Evolutionary conservation across 2,797 vertebrate genomes (phyloP), one percentile per base, ranked within the genome.

Genomic region (Mormyrops boulengeri): DNA sequence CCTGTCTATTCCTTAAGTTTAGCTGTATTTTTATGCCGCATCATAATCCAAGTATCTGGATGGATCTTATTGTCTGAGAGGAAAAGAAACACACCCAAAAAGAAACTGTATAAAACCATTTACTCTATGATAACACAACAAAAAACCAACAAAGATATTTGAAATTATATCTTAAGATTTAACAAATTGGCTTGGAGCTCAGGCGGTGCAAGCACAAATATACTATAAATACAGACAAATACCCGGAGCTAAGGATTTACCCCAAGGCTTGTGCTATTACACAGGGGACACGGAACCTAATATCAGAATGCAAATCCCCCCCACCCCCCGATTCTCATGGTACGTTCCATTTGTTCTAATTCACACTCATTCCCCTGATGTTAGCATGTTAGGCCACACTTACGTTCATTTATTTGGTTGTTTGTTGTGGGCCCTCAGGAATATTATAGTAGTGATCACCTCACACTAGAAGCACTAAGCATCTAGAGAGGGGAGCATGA

Each of bases 381-480:
- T 60, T 87, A 44, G 52, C 85, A 88, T 62, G 34, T 34, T 41
- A 62, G 17, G 34, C 85, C 53, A 87, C 53, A 19, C 85, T 87
- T 50, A 38, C 11, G 55, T 41, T 92, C 88, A 66, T 66, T 30
- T 66, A 12, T 30, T 30, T 66, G 62, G 22, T 30, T 30, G 22
- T 30, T 92, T 44, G 73, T n/a, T 44, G 73, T 17, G 38, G 89
- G 91, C 92, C 93, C 90, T 93, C 93, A 91, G 91, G 93, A 90
- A 92, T 84, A 87, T 84, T 44, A 89, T 87, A 93, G 91, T 91
- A 91, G 84, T 91, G 91, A 44, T 90, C 90, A 92, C 94, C 95
- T 96, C 95, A 94, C 57, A 94, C 96, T 92, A 92, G 90, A 90
- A 88, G 17, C 91, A 92, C 94, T 96, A 95, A 96, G 95, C 95